Percentiles rank a stretch among this genome's conserved stretches.
Evolutionary conservation across 2,888 invertebrate genomes (phyloP).

Genomic region (Drosophila testacea): DNA sequence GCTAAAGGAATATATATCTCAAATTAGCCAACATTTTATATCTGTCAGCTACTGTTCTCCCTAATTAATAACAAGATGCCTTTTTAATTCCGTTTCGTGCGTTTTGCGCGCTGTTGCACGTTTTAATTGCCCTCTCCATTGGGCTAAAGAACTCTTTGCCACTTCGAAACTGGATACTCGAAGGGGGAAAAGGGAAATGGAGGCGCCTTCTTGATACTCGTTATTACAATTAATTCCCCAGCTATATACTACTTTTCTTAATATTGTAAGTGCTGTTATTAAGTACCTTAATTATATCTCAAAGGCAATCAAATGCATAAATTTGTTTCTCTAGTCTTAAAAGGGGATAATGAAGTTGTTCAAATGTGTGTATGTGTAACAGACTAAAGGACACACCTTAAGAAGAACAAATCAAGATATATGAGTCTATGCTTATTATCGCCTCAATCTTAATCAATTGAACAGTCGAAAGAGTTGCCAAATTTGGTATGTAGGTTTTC

Average conservation of each 20-base stretch:
- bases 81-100: constrained; percentile 78
- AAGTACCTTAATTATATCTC: constrained; percentile 9
- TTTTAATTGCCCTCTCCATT: constrained; percentile 74
- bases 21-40: constrained; percentile 84
- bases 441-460: not conserved
- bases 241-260: constrained; percentile 1
- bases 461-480: not conserved
- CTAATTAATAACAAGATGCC: constrained; percentile 85
- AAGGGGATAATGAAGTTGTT: constrained; percentile 12
- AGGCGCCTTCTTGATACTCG: constrained; percentile 8
- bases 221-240: constrained; percentile 17
- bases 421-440: not conserved
- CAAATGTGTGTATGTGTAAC: not conserved
- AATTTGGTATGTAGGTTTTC: constrained; percentile 1
- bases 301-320: constrained; percentile 13
- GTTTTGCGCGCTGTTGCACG: constrained; percentile 78
- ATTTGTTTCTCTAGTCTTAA: constrained; percentile 11
- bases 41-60: constrained; percentile 85
- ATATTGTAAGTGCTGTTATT: constrained; percentile 13
- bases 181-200: not conserved
- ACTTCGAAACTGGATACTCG: not conserved
- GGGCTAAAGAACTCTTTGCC: constrained; percentile 1
- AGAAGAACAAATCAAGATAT: not conserved
- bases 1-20: constrained; percentile 65
- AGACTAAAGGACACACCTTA: constrained; percentile 5